phyloP scores from a whole-genome alignment of 2,888 invertebrate genomes.

The Tanytarsus gracilentus region DNA sequence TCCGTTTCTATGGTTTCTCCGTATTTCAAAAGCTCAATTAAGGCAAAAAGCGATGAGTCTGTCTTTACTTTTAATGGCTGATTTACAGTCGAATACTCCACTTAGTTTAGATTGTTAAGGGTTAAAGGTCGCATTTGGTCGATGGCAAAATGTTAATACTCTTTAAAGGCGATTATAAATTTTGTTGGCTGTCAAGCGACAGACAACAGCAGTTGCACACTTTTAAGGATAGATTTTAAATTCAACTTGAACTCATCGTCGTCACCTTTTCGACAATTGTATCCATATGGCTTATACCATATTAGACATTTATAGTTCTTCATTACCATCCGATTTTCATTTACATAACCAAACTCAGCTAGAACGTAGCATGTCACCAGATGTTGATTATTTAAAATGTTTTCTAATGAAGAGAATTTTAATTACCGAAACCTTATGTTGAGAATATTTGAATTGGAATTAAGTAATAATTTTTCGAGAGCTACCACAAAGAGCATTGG shows the following conservation, averaged over 20 bases:
- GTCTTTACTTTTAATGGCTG: background rate
- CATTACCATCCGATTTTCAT: background rate
- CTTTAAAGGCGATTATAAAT: no score
- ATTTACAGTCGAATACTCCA: background rate
- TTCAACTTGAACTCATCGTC: no score
- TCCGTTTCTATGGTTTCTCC: background rate
- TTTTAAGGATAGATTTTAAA: no score
- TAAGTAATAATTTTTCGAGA: no score
- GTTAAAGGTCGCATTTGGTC: background rate
- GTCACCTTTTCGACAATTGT: no score
- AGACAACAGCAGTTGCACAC: no score
- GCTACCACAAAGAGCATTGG: no score
- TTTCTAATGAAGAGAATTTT: background rate
- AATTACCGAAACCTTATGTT: no score
- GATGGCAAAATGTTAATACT: no score
- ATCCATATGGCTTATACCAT: no score
- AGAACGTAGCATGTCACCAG: background rate
- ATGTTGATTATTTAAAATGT: conserved; percentile 1
- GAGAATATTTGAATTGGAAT: no score
- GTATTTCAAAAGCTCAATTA: background rate
- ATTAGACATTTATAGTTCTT: background rate
- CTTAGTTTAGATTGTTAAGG: background rate
- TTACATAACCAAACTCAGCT: background rate
- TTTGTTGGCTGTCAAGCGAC: no score
- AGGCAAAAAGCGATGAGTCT: background rate